Base-by-base conservation (phyloP, 2,113 vertebrate species). In the Oreochromis tanganicae region DNA sequence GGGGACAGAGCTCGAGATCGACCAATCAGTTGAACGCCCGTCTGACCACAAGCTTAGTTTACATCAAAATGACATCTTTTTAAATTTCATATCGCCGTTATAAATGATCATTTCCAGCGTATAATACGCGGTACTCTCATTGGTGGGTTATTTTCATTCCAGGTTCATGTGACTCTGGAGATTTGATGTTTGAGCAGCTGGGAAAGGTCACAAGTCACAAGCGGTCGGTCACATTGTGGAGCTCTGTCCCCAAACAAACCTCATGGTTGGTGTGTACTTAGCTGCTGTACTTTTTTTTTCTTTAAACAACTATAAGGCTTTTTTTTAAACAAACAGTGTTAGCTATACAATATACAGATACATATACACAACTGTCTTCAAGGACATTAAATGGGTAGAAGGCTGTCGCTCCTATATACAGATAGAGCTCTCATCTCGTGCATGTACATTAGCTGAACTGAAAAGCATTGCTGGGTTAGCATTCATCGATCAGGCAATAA, bases 331-430 rank as follows among this genome's bases (percentile, higher is more conserved):
- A 95, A 96, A 96, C 95, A 96, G 95, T 94, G 96, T 97, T 96
- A 96, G 95, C 95, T 96, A 94, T 96, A 97, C 96, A 96, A 94
- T 92, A 94, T 90, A 92, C 90, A 96, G 93, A 89, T 94, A 95
- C 82, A 96, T 96, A 93, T 96, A 96, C 94, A 96, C 82, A 85
- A 87, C 87, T 90, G 91, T 93, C 88, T 90, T 94, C 87, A 13
- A 85, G 92, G 85, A 91, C 91, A 81, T 94, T 90, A 92, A 63
- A 85, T 82, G 91, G 89, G 88, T 83, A 73, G 90, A 91, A 91
- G 91, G 90, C 86, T 87, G 93, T 59, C 63, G 92, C 89, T 94
- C 85, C 89, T 96, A 95, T 96, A 88, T 96, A 97, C 96, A 96
- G 89, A 94, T 87, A 88, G 86, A 94, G 94, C 92, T 91, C 86